Percentiles rank a stretch among this genome's conserved stretches.
phyloP scores from a whole-genome alignment of 2,888 invertebrate genomes.

The Drosophila paramelanica region DNA sequence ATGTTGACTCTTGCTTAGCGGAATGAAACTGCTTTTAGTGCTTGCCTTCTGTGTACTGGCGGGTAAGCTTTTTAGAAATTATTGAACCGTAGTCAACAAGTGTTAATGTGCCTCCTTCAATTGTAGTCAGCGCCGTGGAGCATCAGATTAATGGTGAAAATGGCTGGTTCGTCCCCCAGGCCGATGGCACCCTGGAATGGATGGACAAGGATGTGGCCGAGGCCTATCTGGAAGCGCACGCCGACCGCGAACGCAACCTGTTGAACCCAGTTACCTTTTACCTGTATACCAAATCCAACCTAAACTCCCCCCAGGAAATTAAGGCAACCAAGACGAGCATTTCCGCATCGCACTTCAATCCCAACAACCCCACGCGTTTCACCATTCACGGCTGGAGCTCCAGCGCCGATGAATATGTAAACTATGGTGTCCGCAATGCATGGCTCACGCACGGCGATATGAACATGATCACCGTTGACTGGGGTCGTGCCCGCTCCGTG shows the following conservation, averaged over 20 bases:
- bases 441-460: conserved; percentile 87
- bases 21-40: conserved; percentile 87
- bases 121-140: conserved; percentile 56
- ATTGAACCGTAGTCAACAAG: conserved; percentile 84
- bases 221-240: conserved; percentile 59
- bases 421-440: conserved; percentile 83
- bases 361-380: conserved; percentile 70
- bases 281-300: conserved; percentile 75
- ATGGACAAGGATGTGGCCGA: conserved; percentile 58
- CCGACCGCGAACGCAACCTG: conserved; percentile 41
- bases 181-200: conserved; percentile 72
- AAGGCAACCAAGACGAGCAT: conserved; percentile 53
- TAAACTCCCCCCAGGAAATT: conserved; percentile 56
- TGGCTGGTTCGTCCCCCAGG: conserved; percentile 74
- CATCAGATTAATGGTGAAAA: conserved; percentile 69
- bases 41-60: conserved; percentile 86
- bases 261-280: conserved; percentile 73
- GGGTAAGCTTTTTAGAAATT: conserved; percentile 86
- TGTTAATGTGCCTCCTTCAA: conserved; percentile 50
- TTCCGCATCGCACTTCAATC: conserved; percentile 57
- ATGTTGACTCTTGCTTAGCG: conserved; percentile 61
- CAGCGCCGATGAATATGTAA: conserved; percentile 76
- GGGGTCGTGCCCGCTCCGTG: conserved; percentile 86
- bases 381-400: conserved; percentile 87
- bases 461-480: conserved; percentile 88